phyloP scores from a whole-genome alignment of 37 sponge, comb jelly and placozoan genomes.

The Mnemiopsis leidyi region DNA sequence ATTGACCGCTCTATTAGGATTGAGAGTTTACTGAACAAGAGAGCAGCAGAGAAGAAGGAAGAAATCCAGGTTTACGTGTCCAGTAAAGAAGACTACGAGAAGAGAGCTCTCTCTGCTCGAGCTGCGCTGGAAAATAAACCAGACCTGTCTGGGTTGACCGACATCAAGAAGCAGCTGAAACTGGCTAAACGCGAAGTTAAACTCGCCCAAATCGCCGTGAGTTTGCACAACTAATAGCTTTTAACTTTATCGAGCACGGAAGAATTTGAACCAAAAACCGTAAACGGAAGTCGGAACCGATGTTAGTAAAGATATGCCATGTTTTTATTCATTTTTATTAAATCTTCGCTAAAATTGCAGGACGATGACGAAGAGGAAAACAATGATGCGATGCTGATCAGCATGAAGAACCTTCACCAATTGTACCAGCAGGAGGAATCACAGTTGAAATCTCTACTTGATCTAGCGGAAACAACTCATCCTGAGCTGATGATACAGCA shows the following conservation, averaged over 20 bases:
- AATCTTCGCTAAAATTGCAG: background rate
- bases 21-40: background rate
- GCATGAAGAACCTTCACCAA: background rate
- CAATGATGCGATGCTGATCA: background rate
- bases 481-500: constrained; percentile 35
- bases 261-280: no score
- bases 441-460: background rate
- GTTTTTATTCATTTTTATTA: background rate
- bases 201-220: background rate
- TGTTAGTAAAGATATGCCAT: no score
- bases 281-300: no score
- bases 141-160: background rate
- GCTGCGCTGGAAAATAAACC: background rate
- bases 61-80: background rate
- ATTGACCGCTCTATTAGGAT: no score
- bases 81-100: background rate
- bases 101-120: background rate
- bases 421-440: background rate
- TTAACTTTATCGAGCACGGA: no score
- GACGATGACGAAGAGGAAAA: background rate
- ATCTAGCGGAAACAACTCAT: background rate
- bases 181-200: constrained; percentile 19
- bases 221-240: no score
- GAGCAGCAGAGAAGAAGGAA: background rate
- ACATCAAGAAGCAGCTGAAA: background rate